Conservation (phyloP, 2,113 vertebrate genomes). For the Hippoglossus stenolepis region DNA sequence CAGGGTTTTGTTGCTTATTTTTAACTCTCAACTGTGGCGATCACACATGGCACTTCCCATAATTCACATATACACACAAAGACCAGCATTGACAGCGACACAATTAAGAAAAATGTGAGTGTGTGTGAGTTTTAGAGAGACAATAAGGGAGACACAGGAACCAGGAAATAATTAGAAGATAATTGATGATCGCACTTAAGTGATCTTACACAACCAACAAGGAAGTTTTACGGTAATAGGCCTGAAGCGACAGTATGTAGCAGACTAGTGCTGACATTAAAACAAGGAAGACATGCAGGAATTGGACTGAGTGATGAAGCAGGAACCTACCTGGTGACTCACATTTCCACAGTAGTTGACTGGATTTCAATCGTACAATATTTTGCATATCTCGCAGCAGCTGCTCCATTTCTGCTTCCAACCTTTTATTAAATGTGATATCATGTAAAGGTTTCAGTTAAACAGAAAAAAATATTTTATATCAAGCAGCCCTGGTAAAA, state of each 20-base stretch:
- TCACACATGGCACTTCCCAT: slow-evolving; percentile 41
- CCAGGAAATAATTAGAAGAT: slow-evolving; percentile 56
- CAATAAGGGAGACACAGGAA: slow-evolving; percentile 7
- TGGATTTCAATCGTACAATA: not conserved
- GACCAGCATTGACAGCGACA: not conserved
- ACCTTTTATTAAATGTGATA: not conserved
- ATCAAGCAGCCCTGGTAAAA: no score
- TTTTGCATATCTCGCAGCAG: not conserved
- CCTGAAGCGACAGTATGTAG: not conserved
- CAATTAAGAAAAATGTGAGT: not conserved
- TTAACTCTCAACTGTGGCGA: slow-evolving; percentile 17
- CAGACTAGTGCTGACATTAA: not conserved
- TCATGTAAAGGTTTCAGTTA: no score
- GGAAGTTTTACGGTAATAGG: slow-evolving; percentile 46
- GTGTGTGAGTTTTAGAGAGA: not conserved
- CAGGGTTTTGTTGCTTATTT: slow-evolving; percentile 1
- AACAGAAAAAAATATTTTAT: no score
- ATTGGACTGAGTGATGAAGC: slow-evolving; percentile 22
- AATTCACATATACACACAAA: slow-evolving; percentile 42
- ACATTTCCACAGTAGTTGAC: slow-evolving; percentile 8
- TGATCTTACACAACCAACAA: slow-evolving; percentile 41
- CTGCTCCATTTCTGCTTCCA: not conserved
- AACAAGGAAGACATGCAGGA: slow-evolving; percentile 27
- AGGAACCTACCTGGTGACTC: slow-evolving; percentile 17
- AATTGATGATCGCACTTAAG: slow-evolving; percentile 30